phyloP scores from a whole-genome alignment of 2,888 invertebrate genomes.

The Neuroscelio doddi region DNA sequence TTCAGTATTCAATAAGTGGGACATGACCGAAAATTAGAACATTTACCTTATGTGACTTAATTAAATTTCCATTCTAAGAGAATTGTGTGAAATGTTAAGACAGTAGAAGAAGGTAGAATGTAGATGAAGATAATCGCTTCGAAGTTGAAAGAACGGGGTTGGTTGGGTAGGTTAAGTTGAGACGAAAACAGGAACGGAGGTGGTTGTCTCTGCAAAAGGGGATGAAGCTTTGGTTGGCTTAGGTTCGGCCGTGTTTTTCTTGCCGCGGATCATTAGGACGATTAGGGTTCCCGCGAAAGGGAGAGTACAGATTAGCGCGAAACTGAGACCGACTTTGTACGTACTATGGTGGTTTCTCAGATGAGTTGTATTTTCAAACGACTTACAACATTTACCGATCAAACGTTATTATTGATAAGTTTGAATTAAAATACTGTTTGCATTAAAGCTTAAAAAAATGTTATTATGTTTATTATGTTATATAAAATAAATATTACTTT shows the following conservation, averaged over 20 bases:
- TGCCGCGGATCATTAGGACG: constrained; percentile 71
- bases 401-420: neutral
- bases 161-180: constrained; percentile 58
- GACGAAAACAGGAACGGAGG: constrained; percentile 54
- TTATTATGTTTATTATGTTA: no score
- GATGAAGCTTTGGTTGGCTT: constrained; percentile 66
- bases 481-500: no score
- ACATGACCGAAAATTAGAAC: no score
- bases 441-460: no score
- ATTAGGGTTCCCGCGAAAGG: constrained; percentile 67
- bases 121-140: constrained; percentile 54
- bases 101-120: constrained; percentile 27
- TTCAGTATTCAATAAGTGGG: no score
- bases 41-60: no score
- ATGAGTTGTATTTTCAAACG: neutral
- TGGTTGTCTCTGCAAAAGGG: constrained; percentile 57
- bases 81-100: constrained; percentile 25
- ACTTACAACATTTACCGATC: constrained; percentile 15
- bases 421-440: no score
- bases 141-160: constrained; percentile 55
- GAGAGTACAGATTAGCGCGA: constrained; percentile 66
- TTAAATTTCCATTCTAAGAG: no score
- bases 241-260: constrained; percentile 69
- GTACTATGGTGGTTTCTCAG: constrained; percentile 4
- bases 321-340: constrained; percentile 18